Conservation (phyloP, 2,113 vertebrate genomes). For the Talpa occidentalis region DNA sequence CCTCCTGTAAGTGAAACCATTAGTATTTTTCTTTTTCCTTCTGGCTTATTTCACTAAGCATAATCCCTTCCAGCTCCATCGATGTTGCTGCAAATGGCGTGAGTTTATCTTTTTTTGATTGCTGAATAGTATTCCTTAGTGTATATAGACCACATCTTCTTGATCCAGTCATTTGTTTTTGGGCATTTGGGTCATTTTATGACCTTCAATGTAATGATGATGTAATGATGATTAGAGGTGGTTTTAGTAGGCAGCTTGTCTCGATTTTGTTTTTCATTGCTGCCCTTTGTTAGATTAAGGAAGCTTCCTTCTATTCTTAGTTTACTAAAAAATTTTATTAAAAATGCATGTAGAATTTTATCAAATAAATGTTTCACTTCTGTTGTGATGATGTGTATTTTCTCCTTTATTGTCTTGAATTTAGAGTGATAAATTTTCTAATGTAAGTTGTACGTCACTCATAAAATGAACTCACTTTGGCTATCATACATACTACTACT, state of each 20-base stretch:
- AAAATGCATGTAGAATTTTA: not conserved
- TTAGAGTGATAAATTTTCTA: slow-evolving; percentile 24
- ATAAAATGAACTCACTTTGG: not conserved
- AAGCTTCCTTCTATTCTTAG: not conserved
- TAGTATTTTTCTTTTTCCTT: too few species aligned
- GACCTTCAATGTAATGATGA: not conserved
- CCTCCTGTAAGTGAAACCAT: too few species aligned
- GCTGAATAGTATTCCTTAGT: too few species aligned
- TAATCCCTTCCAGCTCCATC: too few species aligned
- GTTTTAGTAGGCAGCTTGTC: not conserved
- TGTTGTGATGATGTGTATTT: not conserved
- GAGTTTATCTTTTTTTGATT: too few species aligned
- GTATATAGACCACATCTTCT: too few species aligned
- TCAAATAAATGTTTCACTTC: slow-evolving; percentile 6
- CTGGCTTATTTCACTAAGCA: too few species aligned
- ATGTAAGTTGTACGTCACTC: not conserved
- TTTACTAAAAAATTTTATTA: not conserved
- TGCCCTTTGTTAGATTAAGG: not conserved
- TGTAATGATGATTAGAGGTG: too few species aligned
- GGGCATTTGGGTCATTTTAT: too few species aligned
- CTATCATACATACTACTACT: not conserved
- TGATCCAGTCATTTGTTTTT: too few species aligned
- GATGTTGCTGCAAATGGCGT: too few species aligned
- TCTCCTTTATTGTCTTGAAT: too few species aligned
- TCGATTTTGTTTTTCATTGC: not conserved